A percentile compares a stretch with the other conserved stretches of the same genome.
These are phyloP conservation scores for Rhamphomyia laevipes DNA, from an alignment of 2,888 invertebrate species.

Conservation along the genomic window DNA sequence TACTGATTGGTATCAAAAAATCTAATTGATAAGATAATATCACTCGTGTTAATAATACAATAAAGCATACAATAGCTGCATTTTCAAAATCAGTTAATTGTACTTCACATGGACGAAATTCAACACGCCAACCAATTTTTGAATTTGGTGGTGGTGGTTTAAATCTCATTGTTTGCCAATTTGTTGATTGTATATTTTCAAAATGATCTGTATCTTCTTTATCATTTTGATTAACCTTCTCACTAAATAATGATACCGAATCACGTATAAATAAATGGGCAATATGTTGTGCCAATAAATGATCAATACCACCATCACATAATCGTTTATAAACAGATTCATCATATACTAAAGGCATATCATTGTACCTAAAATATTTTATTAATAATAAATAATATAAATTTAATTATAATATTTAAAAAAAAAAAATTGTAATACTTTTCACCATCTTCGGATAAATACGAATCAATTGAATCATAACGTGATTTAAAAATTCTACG, in stretches of 20 bases:
- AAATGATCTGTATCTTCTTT: slow-evolving; percentile 93
- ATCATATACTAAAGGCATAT: slow-evolving; percentile 83
- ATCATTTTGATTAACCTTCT: slow-evolving; percentile 91
- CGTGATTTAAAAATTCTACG: slow-evolving; percentile 86
- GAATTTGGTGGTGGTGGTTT: slow-evolving; percentile 96
- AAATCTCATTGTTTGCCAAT: slow-evolving; percentile 99
- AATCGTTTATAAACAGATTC: slow-evolving; percentile 70
- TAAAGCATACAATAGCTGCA: slow-evolving; percentile 95
- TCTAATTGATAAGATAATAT: slow-evolving; percentile 93
- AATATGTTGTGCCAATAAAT: slow-evolving; percentile 84
- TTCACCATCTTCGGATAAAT: slow-evolving; percentile 79
- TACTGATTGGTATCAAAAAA: slow-evolving; percentile 94
- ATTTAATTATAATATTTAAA: background rate
- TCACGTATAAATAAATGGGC: slow-evolving; percentile 98
- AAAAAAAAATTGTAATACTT: slow-evolving; percentile 36
- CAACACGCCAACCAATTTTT: slow-evolving; percentile 97
- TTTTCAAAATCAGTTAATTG: slow-evolving; percentile 99
- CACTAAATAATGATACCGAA: slow-evolving; percentile 87
- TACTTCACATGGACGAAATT: slow-evolving; percentile 96
- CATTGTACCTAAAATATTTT: slow-evolving; percentile 63
- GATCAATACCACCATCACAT: slow-evolving; percentile 81
- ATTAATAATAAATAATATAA: slow-evolving; percentile 1
- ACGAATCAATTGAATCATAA: slow-evolving; percentile 96
- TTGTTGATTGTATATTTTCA: slow-evolving; percentile 99
- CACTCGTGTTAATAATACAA: slow-evolving; percentile 90